phyloP scores from a whole-genome alignment of 2,113 vertebrate genomes.

The Capreolus pygargus region DNA sequence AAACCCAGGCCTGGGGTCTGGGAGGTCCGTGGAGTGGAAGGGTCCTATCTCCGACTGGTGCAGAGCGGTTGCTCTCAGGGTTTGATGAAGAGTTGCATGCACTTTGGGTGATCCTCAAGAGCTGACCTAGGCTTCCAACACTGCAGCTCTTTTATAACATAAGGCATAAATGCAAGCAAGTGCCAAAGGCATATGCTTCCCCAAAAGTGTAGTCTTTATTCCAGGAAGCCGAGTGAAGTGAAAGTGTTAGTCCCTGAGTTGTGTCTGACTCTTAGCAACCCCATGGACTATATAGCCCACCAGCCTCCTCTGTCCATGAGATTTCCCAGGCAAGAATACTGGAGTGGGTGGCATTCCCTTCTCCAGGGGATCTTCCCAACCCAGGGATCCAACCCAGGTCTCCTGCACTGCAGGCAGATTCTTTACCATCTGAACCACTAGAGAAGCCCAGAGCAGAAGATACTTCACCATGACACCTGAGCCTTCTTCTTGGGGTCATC shows the following conservation, averaged over 20 bases:
- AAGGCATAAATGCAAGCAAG: background rate
- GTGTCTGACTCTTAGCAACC: background rate
- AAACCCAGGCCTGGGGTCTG: background rate
- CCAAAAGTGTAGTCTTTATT: background rate
- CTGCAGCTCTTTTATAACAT: background rate
- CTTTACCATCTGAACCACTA: background rate
- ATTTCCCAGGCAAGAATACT: background rate
- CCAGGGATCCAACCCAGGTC: background rate
- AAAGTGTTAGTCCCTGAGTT: background rate
- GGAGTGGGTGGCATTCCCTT: background rate
- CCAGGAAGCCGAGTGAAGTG: background rate
- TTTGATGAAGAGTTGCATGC: background rate
- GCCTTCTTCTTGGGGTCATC: background rate
- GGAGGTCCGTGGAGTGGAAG: background rate
- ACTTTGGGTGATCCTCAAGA: background rate
- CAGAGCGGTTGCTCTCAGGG: background rate
- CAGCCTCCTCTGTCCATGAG: background rate
- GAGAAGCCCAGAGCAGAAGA: background rate
- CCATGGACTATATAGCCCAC: background rate
- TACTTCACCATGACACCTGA: background rate
- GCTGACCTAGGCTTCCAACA: background rate
- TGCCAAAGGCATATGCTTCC: background rate
- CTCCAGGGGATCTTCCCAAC: background rate
- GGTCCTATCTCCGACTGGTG: background rate
- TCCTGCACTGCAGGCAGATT: background rate